Conservation (phyloP, 30 jellyfish, hydroid and myxozoan genomes). For the Morbakka virulenta region DNA sequence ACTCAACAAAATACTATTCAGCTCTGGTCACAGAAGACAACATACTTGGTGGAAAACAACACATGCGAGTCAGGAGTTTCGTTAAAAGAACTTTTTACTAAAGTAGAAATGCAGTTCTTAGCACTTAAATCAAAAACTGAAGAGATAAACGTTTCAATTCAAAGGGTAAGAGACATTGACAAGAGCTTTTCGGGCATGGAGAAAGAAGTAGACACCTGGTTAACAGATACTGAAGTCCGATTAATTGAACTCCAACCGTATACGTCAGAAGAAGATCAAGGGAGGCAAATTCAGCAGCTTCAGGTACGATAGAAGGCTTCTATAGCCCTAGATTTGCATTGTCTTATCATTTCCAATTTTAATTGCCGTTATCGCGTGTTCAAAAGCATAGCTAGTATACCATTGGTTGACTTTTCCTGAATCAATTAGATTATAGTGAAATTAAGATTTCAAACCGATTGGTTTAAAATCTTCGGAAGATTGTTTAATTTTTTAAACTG, state of each 20-base stretch:
- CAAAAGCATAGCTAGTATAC: neutral
- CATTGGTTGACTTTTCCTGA: neutral
- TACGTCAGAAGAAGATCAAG: conserved; percentile 43
- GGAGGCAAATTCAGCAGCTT: conserved; percentile 25
- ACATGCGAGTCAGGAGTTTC: too few species aligned
- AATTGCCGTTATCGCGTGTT: neutral
- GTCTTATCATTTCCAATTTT: neutral
- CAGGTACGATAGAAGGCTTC: conserved; percentile 29
- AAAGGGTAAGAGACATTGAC: neutral
- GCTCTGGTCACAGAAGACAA: too few species aligned
- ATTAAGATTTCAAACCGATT: too few species aligned
- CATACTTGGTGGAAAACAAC: too few species aligned
- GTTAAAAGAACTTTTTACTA: neutral
- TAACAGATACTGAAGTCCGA: conserved; percentile 69
- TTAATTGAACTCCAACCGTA: conserved; percentile 72
- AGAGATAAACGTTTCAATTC: neutral
- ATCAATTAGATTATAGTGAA: too few species aligned
- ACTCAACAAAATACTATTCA: too few species aligned
- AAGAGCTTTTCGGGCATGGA: conserved; percentile 3
- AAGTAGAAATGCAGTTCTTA: neutral
- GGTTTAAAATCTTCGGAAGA: too few species aligned
- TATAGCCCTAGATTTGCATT: too few species aligned
- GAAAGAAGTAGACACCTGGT: conserved; percentile 69
- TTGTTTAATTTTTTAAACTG: too few species aligned
- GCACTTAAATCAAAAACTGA: neutral